Evolutionary conservation across 2,797 vertebrate species (phyloP).

Genomic region (Steatocranus sp.): DNA sequence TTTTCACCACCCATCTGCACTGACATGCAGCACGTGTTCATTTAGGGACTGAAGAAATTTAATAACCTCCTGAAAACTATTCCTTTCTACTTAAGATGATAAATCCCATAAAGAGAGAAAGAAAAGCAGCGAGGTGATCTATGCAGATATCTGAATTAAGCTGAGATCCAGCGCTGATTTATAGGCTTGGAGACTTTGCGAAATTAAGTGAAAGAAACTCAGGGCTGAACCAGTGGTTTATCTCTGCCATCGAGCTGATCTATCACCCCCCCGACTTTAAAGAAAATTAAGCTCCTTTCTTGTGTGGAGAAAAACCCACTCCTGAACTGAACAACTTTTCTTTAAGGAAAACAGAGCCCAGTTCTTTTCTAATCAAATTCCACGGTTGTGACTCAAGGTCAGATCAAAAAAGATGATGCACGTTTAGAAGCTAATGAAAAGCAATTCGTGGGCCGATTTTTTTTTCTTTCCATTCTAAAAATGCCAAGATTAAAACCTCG

Average conservation of each 20-base stretch:
- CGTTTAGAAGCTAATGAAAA: constrained; percentile 42
- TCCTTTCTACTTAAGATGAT: constrained; percentile 40
- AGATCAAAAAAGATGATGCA: constrained; percentile 21
- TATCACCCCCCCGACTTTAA: constrained; percentile 35
- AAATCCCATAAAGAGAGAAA: constrained; percentile 47
- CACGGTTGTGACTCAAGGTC: constrained; percentile 9
- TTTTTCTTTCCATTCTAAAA: neutral
- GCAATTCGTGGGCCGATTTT: neutral
- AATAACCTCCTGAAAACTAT: constrained; percentile 44
- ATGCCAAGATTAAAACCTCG: constrained; percentile 43
- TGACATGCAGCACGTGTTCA: constrained; percentile 36
- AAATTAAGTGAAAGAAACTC: constrained; percentile 59
- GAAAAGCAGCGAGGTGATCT: constrained; percentile 22
- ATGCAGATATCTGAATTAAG: constrained; percentile 47
- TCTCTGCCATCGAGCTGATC: constrained; percentile 52
- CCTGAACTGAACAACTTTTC: neutral
- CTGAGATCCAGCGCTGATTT: constrained; percentile 49
- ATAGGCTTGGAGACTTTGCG: constrained; percentile 39
- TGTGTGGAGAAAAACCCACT: neutral
- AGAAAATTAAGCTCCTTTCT: constrained; percentile 40
- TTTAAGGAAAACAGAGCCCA: constrained; percentile 3
- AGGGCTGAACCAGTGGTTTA: constrained; percentile 41
- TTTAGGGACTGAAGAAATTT: constrained; percentile 26
- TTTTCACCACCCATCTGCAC: constrained; percentile 21
- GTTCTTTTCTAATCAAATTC: constrained; percentile 13